Percentiles rank a stretch among this genome's conserved stretches.
Conservation (phyloP, 2,797 vertebrate genomes). For the Natrix natrix region DNA sequence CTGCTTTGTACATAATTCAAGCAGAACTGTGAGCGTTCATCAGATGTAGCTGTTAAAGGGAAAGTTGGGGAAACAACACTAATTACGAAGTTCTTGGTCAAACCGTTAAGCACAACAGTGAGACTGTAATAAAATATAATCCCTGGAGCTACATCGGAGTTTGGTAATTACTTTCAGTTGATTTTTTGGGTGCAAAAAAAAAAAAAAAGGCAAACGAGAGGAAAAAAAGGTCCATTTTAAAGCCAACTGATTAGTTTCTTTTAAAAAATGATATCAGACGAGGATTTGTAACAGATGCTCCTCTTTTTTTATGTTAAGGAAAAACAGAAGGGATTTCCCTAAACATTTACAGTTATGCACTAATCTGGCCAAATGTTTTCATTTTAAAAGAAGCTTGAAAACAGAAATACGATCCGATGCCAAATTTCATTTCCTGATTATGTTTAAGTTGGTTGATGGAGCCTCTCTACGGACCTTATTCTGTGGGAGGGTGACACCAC, state of each 20-base stretch:
- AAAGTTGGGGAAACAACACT: neutral
- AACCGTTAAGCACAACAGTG: neutral
- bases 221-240: constrained; percentile 7
- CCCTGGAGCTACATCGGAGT: constrained; percentile 20
- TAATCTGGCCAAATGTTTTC: constrained; percentile 30
- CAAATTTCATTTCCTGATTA: constrained; percentile 13
- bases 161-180: constrained; percentile 28
- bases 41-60: constrained; percentile 10
- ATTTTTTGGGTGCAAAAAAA: constrained; percentile 31
- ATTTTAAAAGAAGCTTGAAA: constrained; percentile 10
- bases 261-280: constrained; percentile 12
- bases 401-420: neutral
- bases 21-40: neutral
- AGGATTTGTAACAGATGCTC: constrained; percentile 13
- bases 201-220: constrained; percentile 16
- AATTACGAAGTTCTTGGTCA: constrained; percentile 53
- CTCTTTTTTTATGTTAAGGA: constrained; percentile 20
- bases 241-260: constrained; percentile 23
- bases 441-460: constrained; percentile 27
- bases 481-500: constrained; percentile 26
- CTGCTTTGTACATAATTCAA: neutral
- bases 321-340: constrained; percentile 46
- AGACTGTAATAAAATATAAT: neutral
- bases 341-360: constrained; percentile 31
- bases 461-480: constrained; percentile 30